These are phyloP conservation scores for Alcis repandata DNA, from an alignment of 2,888 invertebrate species.

Conservation along the genomic window DNA sequence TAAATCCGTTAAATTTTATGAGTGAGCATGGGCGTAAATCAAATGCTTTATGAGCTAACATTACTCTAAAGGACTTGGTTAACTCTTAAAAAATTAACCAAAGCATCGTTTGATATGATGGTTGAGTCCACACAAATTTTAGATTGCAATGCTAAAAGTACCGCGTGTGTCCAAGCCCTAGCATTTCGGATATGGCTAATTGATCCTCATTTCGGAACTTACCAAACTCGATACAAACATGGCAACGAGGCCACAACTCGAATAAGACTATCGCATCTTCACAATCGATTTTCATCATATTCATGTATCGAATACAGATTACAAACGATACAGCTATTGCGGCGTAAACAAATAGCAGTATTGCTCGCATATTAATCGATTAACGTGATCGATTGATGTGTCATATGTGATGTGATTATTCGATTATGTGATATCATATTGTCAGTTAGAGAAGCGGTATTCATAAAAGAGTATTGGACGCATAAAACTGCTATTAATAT, in stretches of 20 bases:
- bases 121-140: too few relatives aligned
- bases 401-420: background rate
- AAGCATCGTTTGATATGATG: too few relatives aligned
- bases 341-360: slow-evolving; percentile 6
- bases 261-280: slow-evolving; percentile 18
- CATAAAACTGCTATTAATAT: slow-evolving; percentile 29
- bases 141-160: background rate
- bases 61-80: too few relatives aligned
- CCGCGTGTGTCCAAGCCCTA: background rate
- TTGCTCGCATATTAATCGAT: too few relatives aligned
- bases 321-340: slow-evolving; percentile 1
- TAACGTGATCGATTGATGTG: slow-evolving; percentile 13
- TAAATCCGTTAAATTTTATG: too few relatives aligned
- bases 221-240: background rate
- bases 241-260: slow-evolving; percentile 3
- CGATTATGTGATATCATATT: slow-evolving; percentile 16
- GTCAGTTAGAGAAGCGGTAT: slow-evolving; percentile 24
- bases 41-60: too few relatives aligned
- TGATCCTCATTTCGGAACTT: slow-evolving; percentile 49
- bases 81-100: too few relatives aligned
- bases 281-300: slow-evolving; percentile 6
- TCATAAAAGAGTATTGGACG: slow-evolving; percentile 23
- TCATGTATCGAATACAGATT: slow-evolving; percentile 13
- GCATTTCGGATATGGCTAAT: slow-evolving; percentile 45
- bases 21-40: too few relatives aligned